These are phyloP conservation scores for Propithecus perrieri DNA, from an alignment of 2,797 vertebrate species.

Conservation along the genomic window DNA sequence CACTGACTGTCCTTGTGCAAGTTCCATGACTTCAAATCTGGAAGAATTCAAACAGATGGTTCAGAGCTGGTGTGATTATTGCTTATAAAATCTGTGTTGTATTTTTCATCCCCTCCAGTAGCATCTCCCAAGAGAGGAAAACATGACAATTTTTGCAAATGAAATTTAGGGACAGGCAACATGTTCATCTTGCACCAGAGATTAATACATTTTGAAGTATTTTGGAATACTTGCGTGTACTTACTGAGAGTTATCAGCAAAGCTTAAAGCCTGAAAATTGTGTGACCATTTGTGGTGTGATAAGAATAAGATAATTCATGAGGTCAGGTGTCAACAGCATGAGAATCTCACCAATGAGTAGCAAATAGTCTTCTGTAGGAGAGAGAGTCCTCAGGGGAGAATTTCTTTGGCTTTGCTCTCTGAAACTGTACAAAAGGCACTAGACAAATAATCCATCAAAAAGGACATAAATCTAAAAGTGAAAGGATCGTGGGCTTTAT, in stretches of 20 bases:
- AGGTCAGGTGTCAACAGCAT: neutral
- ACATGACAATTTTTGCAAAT: neutral
- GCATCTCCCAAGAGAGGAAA: neutral
- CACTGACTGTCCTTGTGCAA: neutral
- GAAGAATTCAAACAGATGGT: slow-evolving; percentile 35
- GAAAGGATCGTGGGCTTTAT: neutral
- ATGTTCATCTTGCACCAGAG: neutral
- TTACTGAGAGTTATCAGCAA: neutral
- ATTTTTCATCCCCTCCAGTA: neutral
- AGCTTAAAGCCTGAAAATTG: neutral
- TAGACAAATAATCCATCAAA: neutral
- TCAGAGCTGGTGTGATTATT: slow-evolving; percentile 11
- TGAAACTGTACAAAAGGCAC: neutral
- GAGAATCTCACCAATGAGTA: neutral
- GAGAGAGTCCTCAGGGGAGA: neutral
- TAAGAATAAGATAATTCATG: neutral
- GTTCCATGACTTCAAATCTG: neutral
- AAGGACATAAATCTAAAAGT: slow-evolving; percentile 28
- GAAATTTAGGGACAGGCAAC: neutral
- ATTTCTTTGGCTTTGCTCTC: neutral
- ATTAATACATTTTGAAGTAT: neutral
- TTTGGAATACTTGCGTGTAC: neutral
- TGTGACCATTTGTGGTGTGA: neutral
- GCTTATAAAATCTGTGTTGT: neutral
- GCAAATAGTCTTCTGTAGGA: neutral